Percentiles rank a stretch among this genome's conserved stretches.
Evolutionary conservation across 1,140 invertebrate species (phyloP).

Genomic region (Pollicipes pollicipes): DNA sequence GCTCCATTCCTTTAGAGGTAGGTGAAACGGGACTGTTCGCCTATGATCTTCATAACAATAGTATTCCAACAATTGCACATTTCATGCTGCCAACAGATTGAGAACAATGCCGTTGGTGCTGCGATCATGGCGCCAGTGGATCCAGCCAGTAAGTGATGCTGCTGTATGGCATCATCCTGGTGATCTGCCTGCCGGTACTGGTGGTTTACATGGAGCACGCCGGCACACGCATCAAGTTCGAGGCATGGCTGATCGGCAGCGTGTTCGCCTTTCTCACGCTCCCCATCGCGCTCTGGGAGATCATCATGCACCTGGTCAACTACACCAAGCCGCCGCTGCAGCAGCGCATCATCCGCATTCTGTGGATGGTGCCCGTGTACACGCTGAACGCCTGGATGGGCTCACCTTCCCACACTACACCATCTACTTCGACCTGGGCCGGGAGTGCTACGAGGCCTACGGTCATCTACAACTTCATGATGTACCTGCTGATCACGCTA

Average conservation of each 20-base stretch:
- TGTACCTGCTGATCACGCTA: constrained; percentile 76
- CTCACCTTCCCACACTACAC: constrained; percentile 23
- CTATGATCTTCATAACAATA: too few species aligned
- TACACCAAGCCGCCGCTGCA: constrained; percentile 84
- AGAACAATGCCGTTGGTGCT: too few species aligned
- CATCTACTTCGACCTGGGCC: constrained; percentile 76
- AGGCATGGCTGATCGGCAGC: constrained; percentile 66
- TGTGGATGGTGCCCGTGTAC: constrained; percentile 98
- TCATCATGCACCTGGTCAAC: constrained; percentile 80
- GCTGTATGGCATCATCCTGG: too few species aligned
- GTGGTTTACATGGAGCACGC: too few species aligned
- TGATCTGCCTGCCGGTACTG: too few species aligned
- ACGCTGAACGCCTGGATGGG: constrained; percentile 65
- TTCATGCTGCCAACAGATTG: too few species aligned
- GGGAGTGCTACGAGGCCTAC: constrained; percentile 89
- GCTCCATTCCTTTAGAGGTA: too few species aligned
- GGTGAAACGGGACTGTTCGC: too few species aligned
- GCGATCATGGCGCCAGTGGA: too few species aligned
- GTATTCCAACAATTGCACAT: too few species aligned
- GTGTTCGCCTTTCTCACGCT: constrained; percentile 75
- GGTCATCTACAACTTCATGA: constrained; percentile 97
- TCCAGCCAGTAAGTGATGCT: too few species aligned
- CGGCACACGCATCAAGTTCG: too few species aligned
- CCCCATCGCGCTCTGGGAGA: constrained; percentile 85
- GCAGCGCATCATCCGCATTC: constrained; percentile 84